Evolutionary conservation across 2,113 vertebrate species (phyloP), one percentile per base, ranked within the genome.

Genomic region (Orycteropus afer): DNA sequence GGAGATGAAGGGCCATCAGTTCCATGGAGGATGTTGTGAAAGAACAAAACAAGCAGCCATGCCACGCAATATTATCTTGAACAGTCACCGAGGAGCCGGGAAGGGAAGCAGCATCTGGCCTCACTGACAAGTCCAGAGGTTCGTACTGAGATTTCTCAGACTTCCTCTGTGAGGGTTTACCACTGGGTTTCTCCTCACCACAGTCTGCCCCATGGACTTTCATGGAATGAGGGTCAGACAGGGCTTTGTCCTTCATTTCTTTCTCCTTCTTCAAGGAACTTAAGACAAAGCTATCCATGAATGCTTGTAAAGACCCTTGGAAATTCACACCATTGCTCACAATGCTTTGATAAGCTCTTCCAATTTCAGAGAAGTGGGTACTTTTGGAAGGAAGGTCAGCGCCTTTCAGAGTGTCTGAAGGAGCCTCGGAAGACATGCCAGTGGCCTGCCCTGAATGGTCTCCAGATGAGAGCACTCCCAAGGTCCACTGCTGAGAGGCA

Each of bases 261-360:
- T 98, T 98, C 84, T 99, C 99, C 96, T 99, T 99, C 98, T 99
- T 99, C 98, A 99, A 98, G 95, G 99, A 99, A 98, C 98, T 99
- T 78, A 99, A 98, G 95, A 99, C 99, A 93, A 99, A 99, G 97
- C 96, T 99, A 98, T 99, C 99, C 99, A 99, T 99, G 98, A 99
- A 99, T 32, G 99, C 99, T 93, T 99, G 99, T 93, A 99, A 98
- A 96, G 99, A 99, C 87, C 99, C 99, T 98, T 99, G 99, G 89
- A 99, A 99, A 97, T 99, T 99, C 93, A 99, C 99, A 13, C 99
- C 99, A 0, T 99, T 99, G 93, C 99, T 99, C 94, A 99, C 98
- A 94, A 99, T 99, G 97, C 98, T 99, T 97, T 99, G 99, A 97
- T 99, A 99, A 89, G 99, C 99, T 97, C 99, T 98, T 85, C 99